Evolutionary conservation across 2,888 invertebrate species (phyloP).

Genomic region (Axea sp.): DNA sequence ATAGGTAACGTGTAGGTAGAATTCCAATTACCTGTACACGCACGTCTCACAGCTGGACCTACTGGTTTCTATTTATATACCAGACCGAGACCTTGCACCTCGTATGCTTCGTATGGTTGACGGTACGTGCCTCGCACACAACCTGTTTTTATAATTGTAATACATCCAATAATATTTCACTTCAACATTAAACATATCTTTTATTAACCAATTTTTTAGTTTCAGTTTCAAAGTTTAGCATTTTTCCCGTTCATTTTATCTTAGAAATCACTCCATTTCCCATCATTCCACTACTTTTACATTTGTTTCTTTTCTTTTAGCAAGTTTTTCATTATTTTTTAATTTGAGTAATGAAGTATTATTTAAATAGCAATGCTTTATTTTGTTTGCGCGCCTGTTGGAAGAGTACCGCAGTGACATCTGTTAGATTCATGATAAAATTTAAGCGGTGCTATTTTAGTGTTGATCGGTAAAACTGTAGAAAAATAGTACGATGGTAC

Average conservation of each 20-base stretch:
- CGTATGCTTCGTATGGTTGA: slow-evolving; percentile 50
- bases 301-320: too few relatives aligned
- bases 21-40: slow-evolving; percentile 73
- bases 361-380: too few relatives aligned
- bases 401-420: too few relatives aligned
- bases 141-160: slow-evolving; percentile 57
- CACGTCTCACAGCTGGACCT: slow-evolving; percentile 74
- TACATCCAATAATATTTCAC: slow-evolving; percentile 50
- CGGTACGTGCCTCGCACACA: slow-evolving; percentile 39
- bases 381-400: too few relatives aligned
- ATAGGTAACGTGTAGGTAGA: slow-evolving; percentile 70
- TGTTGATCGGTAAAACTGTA: slow-evolving; percentile 10
- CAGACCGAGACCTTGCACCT: slow-evolving; percentile 69
- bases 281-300: too few relatives aligned
- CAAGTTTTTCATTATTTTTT: too few relatives aligned
- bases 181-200: slow-evolving; percentile 29
- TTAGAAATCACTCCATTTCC: too few relatives aligned
- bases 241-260: too few relatives aligned
- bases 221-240: not conserved
- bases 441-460: slow-evolving; percentile 13
- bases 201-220: slow-evolving; percentile 3
- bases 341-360: too few relatives aligned
- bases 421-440: too few relatives aligned
- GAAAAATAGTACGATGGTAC: too few relatives aligned
- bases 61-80: slow-evolving; percentile 77